These are phyloP conservation scores for Larimichthys polyactis DNA, from an alignment of 2,113 vertebrate species.

Conservation along the genomic window DNA sequence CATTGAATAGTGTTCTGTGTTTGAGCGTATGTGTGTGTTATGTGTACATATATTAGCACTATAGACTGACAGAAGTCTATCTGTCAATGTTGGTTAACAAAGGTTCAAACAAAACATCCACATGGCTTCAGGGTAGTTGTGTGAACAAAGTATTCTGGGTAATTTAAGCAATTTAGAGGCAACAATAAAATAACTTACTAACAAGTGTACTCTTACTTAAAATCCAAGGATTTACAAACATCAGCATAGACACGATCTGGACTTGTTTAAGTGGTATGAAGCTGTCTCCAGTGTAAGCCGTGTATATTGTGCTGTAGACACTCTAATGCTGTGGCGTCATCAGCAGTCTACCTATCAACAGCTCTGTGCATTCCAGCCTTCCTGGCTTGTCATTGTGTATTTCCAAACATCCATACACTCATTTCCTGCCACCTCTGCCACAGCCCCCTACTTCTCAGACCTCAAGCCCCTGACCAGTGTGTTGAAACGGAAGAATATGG, in stretches of 20 bases:
- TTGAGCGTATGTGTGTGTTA: slow-evolving; percentile 38
- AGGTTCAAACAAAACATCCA: not conserved
- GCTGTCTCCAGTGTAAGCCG: slow-evolving; percentile 9
- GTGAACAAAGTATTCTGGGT: not conserved
- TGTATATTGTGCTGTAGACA: not conserved
- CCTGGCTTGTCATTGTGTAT: slow-evolving; percentile 49
- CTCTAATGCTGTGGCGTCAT: not conserved
- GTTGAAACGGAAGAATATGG: slow-evolving; percentile 71
- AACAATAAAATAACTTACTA: not conserved
- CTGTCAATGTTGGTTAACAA: slow-evolving; percentile 17
- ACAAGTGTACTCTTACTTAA: not conserved
- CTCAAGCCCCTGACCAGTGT: slow-evolving; percentile 41
- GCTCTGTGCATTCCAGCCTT: slow-evolving; percentile 40
- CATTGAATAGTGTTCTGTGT: slow-evolving; percentile 68
- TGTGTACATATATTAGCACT: slow-evolving; percentile 50
- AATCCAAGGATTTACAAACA: not conserved
- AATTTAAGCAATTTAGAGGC: not conserved
- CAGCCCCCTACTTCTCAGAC: not conserved
- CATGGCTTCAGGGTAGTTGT: not conserved
- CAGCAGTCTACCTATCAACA: slow-evolving; percentile 40
- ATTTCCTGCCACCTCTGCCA: slow-evolving; percentile 71
- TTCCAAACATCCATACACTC: slow-evolving; percentile 61
- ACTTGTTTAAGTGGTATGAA: not conserved
- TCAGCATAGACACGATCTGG: not conserved
- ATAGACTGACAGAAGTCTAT: slow-evolving; percentile 17